A percentile compares a stretch with the other conserved stretches of the same genome.
Evolutionary conservation across 1,140 invertebrate species (phyloP).

Genomic region (Heliothis subflexa): DNA sequence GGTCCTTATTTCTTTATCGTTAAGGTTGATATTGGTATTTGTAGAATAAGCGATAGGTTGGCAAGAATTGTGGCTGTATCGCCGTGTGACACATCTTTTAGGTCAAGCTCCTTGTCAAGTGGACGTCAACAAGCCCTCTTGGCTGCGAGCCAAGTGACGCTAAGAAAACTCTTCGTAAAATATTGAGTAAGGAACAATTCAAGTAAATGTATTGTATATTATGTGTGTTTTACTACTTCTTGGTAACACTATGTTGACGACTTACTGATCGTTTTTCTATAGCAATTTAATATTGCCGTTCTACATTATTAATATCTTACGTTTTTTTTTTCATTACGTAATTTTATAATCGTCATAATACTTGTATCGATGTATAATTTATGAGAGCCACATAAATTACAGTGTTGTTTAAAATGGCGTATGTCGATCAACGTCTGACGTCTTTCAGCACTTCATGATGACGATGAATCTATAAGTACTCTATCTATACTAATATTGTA

Average conservation of each 20-base stretch:
- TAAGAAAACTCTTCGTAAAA: slow-evolving; percentile 66
- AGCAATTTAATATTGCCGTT: no score
- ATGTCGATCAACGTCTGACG: no score
- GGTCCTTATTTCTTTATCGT: background rate
- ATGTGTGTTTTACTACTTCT: slow-evolving; percentile 1
- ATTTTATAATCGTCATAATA: no score
- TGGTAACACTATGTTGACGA: background rate
- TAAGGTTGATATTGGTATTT: slow-evolving; percentile 31
- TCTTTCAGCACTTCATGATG: no score
- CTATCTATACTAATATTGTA: no score
- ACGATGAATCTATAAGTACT: no score
- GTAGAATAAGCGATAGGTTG: slow-evolving; percentile 20
- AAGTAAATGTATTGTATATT: slow-evolving; percentile 49
- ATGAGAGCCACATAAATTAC: no score
- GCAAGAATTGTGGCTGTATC: slow-evolving; percentile 43
- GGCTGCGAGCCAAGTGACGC: slow-evolving; percentile 67
- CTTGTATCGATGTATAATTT: no score
- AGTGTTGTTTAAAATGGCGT: no score
- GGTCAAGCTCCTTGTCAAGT: slow-evolving; percentile 80
- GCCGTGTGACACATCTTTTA: slow-evolving; percentile 67
- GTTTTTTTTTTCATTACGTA: no score
- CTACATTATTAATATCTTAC: no score
- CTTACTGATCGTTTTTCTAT: no score
- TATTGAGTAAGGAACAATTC: slow-evolving; percentile 66
- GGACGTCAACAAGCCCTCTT: slow-evolving; percentile 69